Evolutionary conservation across 2,797 vertebrate species (phyloP).

Genomic region (Bovichtus variegatus): DNA sequence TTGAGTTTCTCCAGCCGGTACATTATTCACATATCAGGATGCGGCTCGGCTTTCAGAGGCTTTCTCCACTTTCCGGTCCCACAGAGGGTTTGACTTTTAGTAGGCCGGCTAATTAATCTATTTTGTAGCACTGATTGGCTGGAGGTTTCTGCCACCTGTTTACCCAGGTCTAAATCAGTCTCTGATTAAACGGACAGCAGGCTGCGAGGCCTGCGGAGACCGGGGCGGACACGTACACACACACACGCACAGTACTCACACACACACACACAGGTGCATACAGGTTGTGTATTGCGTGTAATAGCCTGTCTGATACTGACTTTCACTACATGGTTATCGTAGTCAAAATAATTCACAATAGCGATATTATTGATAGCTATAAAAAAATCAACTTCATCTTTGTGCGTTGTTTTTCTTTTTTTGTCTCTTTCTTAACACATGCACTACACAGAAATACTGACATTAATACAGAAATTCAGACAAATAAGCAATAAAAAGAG

Average conservation of each 20-base stretch:
- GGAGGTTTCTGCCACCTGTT: conserved; percentile 82
- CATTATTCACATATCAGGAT: conserved; percentile 49
- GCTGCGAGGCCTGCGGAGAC: conserved; percentile 63
- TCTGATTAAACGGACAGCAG: conserved; percentile 78
- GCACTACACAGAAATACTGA: background rate
- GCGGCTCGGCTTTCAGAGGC: conserved; percentile 48
- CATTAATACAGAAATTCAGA: background rate
- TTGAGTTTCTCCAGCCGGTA: conserved; percentile 29
- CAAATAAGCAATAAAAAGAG: background rate
- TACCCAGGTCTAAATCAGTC: conserved; percentile 77
- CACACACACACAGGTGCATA: conserved; percentile 19
- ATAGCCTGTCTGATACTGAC: conserved; percentile 30
- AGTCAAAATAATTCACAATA: too few species aligned
- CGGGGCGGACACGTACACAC: conserved; percentile 11
- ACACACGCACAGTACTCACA: background rate
- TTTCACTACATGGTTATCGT: too few species aligned
- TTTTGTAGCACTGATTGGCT: conserved; percentile 81
- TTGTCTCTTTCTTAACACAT: too few species aligned
- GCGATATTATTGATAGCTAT: too few species aligned
- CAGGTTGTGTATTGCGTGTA: conserved; percentile 13
- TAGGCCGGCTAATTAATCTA: conserved; percentile 76
- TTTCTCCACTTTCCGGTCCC: conserved; percentile 51
- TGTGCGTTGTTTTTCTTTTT: too few species aligned
- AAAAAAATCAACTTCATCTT: too few species aligned
- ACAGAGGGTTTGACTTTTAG: conserved; percentile 63